These are phyloP conservation scores for Myoxocephalus aenaeus DNA, from an alignment of 2,797 vertebrate species.

Conservation along the genomic window DNA sequence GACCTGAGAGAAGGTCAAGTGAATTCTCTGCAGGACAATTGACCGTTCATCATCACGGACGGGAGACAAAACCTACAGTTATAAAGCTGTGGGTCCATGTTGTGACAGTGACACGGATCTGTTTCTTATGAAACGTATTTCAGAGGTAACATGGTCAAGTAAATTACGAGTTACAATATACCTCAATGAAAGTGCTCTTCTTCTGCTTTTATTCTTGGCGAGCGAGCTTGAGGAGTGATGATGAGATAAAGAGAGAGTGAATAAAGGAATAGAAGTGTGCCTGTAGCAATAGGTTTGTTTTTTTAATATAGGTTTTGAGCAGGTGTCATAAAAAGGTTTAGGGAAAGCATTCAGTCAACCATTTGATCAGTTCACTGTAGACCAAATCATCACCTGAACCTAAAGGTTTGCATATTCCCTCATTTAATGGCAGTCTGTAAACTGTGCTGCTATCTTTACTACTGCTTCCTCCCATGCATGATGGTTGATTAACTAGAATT, in stretches of 20 bases:
- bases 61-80: neutral
- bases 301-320: neutral
- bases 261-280: neutral
- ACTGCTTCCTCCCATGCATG: neutral
- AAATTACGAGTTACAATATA: neutral
- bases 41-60: neutral
- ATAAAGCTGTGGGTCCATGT: neutral
- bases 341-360: neutral
- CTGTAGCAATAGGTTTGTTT: neutral
- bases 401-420: constrained; percentile 4
- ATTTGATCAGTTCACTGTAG: neutral
- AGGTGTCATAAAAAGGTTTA: neutral
- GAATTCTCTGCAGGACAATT: constrained; percentile 2
- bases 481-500: neutral
- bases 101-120: neutral
- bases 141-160: neutral
- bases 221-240: neutral
- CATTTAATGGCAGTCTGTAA: neutral
- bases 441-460: neutral
- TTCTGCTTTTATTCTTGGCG: neutral
- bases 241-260: neutral
- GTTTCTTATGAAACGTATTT: neutral
- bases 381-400: neutral
- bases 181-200: neutral
- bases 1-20: neutral